phyloP scores from a whole-genome alignment of 2,113 vertebrate genomes.

The Dromaius novaehollandiae region DNA sequence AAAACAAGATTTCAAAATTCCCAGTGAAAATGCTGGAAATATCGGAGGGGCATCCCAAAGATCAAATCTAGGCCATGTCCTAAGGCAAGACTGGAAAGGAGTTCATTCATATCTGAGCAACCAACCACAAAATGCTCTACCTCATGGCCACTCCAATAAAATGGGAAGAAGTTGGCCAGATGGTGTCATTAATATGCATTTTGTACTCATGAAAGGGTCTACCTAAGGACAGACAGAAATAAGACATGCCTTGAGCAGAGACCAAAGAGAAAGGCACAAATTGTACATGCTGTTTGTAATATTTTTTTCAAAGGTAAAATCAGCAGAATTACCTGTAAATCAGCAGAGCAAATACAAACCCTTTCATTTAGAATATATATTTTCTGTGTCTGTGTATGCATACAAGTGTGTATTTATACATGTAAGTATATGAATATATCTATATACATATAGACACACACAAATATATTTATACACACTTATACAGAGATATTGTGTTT shows the following conservation, averaged over 20 bases:
- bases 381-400: not conserved
- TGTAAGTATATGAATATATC: not conserved
- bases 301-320: not conserved
- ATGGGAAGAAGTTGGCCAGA: not conserved
- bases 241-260: not conserved
- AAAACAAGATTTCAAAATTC: not conserved
- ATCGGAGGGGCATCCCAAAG: not conserved
- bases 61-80: not conserved
- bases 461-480: accelerated
- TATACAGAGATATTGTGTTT: accelerated
- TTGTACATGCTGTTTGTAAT: not conserved
- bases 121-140: not conserved
- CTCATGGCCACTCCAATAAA: not conserved
- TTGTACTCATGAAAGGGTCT: not conserved
- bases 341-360: not conserved
- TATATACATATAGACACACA: not conserved
- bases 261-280: not conserved
- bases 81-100: not conserved
- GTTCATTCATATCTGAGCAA: not conserved
- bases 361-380: not conserved
- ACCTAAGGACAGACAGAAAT: not conserved
- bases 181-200: not conserved
- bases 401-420: not conserved
- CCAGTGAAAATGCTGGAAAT: not conserved
- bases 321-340: not conserved